Percentiles rank a stretch among this genome's conserved stretches.
phyloP scores from a whole-genome alignment of 2,888 invertebrate species.

The Parelbella ahira region DNA sequence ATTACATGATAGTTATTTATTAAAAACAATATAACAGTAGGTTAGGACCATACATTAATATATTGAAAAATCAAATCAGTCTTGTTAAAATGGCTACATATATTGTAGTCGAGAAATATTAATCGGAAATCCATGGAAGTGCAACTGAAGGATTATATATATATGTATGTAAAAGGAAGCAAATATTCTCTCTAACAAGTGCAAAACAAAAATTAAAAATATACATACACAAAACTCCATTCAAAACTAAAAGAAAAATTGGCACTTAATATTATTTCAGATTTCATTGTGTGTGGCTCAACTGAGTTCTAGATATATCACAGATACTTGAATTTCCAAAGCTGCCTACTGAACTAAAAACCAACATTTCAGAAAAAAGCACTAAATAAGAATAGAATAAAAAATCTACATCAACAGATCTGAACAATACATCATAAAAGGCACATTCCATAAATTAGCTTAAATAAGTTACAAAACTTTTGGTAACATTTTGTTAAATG shows the following conservation, averaged over 20 bases:
- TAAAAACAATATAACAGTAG: slow-evolving; percentile 76
- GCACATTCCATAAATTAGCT: slow-evolving; percentile 40
- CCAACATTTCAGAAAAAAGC: slow-evolving; percentile 9
- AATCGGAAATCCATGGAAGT: slow-evolving; percentile 56
- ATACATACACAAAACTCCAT: slow-evolving; percentile 51
- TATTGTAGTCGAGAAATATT: slow-evolving; percentile 53
- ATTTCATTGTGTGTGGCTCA: slow-evolving; percentile 31
- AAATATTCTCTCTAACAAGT: slow-evolving; percentile 49
- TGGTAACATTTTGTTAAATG: slow-evolving; percentile 50
- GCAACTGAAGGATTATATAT: slow-evolving; percentile 35
- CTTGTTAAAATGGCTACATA: slow-evolving; percentile 81
- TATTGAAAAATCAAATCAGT: slow-evolving; percentile 77
- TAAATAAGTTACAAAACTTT: slow-evolving; percentile 37
- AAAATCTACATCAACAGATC: slow-evolving; percentile 5
- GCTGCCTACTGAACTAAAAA: slow-evolving; percentile 24
- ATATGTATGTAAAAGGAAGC: slow-evolving; percentile 40
- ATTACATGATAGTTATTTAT: slow-evolving; percentile 76
- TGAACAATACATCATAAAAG: slow-evolving; percentile 34
- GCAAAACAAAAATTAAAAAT: slow-evolving; percentile 53
- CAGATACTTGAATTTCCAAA: slow-evolving; percentile 57
- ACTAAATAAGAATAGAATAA: slow-evolving; percentile 10
- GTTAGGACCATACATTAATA: slow-evolving; percentile 73
- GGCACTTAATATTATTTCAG: slow-evolving; percentile 53
- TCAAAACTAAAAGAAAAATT: slow-evolving; percentile 55
- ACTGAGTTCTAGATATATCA: slow-evolving; percentile 49